Evolutionary conservation across 92 coral and sea anemone species (phyloP), one percentile per base, ranked within the genome.

Genomic region (Porites rus): DNA sequence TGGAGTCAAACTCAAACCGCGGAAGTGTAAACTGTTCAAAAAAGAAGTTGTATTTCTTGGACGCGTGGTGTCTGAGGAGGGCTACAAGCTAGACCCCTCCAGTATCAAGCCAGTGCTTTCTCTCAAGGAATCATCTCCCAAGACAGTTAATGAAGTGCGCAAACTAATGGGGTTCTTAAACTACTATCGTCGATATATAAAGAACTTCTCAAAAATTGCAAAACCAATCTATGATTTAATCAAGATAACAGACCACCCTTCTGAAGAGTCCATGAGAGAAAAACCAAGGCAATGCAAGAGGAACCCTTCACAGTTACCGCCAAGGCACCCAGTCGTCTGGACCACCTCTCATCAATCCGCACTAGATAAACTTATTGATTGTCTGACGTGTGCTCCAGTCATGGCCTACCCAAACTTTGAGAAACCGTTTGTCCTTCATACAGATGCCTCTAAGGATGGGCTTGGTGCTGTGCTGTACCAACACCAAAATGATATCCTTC

Each of bases 111-210:
- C 86, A 12, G 87, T 87, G 21, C 90, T 86, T 43, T 65, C 38
- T 7, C 84, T 90, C n/a, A 90, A 81, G 74, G 84, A 86, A 71
- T 53, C 80, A 19, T 51, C 84, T 75, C 93, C 90, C 13, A 90
- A 90, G 88, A 90, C 93, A n/a, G 92, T 89, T 22, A 75, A 75
- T 59, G 93, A 90, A 21, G 93, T 90, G 60, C 51, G 90, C 16
- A 86, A 77, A 81, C 73, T 90, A 3, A 86, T 86, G 87, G 90
- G 93, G 18, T 85, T 86, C 58, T 85, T 90, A 25, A 86, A 84
- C 76, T 70, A 89, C 72, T 89, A 89, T 73, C 59, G 85, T 12
- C 66, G 93, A 20, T 90, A 90, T 66, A 80, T 90, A 72, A 69
- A 20, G 72, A 72, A 90, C 74, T 86, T 90, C 63, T 19, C 88